These are phyloP conservation scores for Quiscalus mexicanus DNA, from an alignment of 2,113 vertebrate genomes.

Conservation along the genomic window DNA sequence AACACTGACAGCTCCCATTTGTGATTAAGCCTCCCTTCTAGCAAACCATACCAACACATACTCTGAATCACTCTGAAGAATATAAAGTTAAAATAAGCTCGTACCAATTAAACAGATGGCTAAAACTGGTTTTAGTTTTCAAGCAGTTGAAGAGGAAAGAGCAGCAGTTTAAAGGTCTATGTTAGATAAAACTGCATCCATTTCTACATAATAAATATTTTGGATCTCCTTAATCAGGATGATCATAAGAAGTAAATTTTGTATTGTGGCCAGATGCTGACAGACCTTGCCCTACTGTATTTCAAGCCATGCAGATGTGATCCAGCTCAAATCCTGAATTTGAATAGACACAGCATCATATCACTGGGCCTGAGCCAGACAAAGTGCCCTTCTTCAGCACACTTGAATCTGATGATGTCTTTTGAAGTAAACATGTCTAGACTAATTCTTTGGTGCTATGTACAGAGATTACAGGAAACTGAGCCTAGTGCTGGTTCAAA, in stretches of 20 bases:
- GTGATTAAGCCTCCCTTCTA: background rate
- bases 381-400: background rate
- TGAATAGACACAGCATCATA: background rate
- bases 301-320: background rate
- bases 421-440: background rate
- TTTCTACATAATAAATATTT: background rate
- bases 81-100: background rate
- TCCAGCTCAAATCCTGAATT: background rate
- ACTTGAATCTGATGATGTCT: background rate
- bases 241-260: background rate
- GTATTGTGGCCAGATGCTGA: background rate
- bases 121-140: background rate
- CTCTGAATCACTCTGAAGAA: background rate
- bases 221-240: background rate
- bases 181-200: background rate
- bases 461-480: background rate
- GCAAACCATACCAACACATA: background rate
- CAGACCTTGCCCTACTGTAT: background rate
- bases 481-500: background rate
- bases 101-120: background rate
- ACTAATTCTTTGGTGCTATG: background rate
- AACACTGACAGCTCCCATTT: background rate
- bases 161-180: background rate
- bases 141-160: background rate
- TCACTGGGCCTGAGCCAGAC: background rate